phyloP scores from a whole-genome alignment of 2,888 invertebrate genomes.

The Campoplex capitator region DNA sequence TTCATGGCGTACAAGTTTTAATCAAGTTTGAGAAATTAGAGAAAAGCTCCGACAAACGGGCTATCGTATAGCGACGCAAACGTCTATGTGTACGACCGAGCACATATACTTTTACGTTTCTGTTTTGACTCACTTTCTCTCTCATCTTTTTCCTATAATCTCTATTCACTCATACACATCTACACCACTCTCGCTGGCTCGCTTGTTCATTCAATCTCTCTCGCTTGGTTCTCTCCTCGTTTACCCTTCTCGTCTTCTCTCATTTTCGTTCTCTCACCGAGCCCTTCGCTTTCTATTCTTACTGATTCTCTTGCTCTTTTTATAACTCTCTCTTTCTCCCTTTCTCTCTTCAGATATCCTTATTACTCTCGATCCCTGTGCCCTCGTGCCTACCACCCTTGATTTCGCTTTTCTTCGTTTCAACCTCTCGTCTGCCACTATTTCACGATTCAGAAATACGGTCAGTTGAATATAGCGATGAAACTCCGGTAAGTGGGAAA shows the following conservation, averaged over 20 bases:
- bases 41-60: slow-evolving; percentile 75
- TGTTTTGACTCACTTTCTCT: slow-evolving; percentile 39
- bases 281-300: slow-evolving; percentile 47
- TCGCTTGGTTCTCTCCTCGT: slow-evolving; percentile 21
- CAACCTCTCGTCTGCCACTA: neutral
- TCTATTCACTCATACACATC: slow-evolving; percentile 47
- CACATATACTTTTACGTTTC: slow-evolving; percentile 43
- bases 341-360: slow-evolving; percentile 59
- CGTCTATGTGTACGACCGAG: slow-evolving; percentile 26
- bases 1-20: slow-evolving; percentile 81
- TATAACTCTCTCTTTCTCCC: slow-evolving; percentile 48
- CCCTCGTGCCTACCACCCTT: slow-evolving; percentile 52
- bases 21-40: slow-evolving; percentile 82
- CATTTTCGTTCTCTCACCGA: slow-evolving; percentile 51
- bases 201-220: slow-evolving; percentile 33
- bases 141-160: slow-evolving; percentile 29
- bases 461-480: slow-evolving; percentile 38
- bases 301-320: slow-evolving; percentile 44
- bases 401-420: slow-evolving; percentile 52
- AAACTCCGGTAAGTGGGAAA: slow-evolving; percentile 77
- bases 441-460: slow-evolving; percentile 51
- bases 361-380: slow-evolving; percentile 52
- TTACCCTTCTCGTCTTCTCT: slow-evolving; percentile 42
- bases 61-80: slow-evolving; percentile 36
- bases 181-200: slow-evolving; percentile 18